Evolutionary conservation across 2,888 invertebrate species (phyloP).

Genomic region (Caradrina kadenii): DNA sequence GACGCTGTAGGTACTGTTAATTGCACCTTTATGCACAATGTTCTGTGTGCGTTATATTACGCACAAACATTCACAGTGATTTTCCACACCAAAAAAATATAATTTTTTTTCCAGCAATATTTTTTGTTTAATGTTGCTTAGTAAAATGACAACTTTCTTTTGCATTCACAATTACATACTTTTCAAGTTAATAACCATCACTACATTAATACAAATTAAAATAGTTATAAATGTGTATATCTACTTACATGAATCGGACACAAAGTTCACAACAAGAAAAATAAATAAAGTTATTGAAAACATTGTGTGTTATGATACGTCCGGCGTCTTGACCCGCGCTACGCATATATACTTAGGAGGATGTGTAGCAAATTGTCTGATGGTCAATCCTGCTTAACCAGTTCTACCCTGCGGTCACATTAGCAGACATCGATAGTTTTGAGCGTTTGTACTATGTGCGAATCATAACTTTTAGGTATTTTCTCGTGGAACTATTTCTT

Average conservation of each 20-base stretch:
- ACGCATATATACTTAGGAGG: not conserved
- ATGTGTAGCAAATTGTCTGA: not conserved
- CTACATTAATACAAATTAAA: too few relatives aligned
- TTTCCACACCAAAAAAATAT: too few relatives aligned
- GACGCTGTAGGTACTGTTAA: too few relatives aligned
- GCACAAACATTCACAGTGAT: too few relatives aligned
- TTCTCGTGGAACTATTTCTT: too few relatives aligned
- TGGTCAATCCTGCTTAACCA: constrained; percentile 11
- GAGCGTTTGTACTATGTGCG: not conserved
- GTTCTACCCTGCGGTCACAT: constrained; percentile 1
- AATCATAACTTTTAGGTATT: too few relatives aligned
- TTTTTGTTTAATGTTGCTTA: too few relatives aligned
- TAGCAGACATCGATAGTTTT: not conserved
- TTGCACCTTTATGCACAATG: too few relatives aligned
- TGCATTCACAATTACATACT: too few relatives aligned
- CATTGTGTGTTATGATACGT: constrained; percentile 35
- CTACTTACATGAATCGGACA: constrained; percentile 50
- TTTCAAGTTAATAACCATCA: not conserved
- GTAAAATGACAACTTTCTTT: too few relatives aligned
- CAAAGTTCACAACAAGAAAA: constrained; percentile 34
- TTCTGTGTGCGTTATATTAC: too few relatives aligned
- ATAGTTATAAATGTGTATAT: not conserved
- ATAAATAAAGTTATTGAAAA: constrained; percentile 32
- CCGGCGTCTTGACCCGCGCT: not conserved
- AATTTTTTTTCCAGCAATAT: too few relatives aligned